These are phyloP conservation scores for Vicugna pacos DNA, from an alignment of 2,113 vertebrate species.

Conservation along the genomic window DNA sequence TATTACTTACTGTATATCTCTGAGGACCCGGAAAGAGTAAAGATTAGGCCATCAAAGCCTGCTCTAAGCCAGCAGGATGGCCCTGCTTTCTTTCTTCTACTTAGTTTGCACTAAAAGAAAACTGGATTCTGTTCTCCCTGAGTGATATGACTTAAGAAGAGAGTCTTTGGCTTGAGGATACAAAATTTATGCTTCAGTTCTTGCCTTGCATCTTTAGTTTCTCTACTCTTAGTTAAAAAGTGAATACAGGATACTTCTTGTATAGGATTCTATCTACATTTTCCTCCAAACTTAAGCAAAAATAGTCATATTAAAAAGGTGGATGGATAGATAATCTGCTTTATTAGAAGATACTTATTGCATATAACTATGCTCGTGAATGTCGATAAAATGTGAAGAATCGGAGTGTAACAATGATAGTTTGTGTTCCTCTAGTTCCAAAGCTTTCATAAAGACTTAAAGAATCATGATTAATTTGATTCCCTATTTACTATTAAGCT, in stretches of 20 bases:
- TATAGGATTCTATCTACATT: background rate
- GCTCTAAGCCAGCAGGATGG: background rate
- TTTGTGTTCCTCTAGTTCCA: background rate
- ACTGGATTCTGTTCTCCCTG: conserved; percentile 41
- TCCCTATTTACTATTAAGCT: background rate
- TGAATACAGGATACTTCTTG: background rate
- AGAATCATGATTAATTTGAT: background rate
- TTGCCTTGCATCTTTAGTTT: background rate
- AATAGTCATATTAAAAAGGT: background rate
- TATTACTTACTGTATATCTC: background rate
- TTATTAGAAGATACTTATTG: background rate
- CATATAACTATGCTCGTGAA: background rate
- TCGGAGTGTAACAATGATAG: background rate
- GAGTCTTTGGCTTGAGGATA: conserved; percentile 48
- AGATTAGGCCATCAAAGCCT: background rate
- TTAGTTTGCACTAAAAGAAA: conserved; percentile 70
- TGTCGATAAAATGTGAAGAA: background rate
- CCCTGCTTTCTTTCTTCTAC: conserved; percentile 50
- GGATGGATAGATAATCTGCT: background rate
- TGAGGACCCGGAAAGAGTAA: background rate
- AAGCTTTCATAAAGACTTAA: background rate
- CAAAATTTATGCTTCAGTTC: background rate
- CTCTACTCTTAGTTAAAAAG: background rate
- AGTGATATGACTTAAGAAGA: conserved; percentile 35
- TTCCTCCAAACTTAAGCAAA: background rate